Conservation (phyloP, 2,888 invertebrate species). For the Gortyna flavago region DNA sequence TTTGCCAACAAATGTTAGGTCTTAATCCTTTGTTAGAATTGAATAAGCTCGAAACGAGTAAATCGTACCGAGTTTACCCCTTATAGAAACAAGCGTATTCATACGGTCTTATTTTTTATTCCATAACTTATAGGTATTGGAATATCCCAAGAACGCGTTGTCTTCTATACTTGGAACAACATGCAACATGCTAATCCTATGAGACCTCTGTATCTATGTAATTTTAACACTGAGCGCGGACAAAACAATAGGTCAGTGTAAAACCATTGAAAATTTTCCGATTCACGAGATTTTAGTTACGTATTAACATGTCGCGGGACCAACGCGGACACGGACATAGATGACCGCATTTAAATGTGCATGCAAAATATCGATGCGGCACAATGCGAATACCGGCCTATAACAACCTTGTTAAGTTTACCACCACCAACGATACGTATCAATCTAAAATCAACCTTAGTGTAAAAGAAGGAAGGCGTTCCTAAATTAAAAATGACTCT, state of each 20-base stretch:
- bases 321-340: slow-evolving; percentile 79
- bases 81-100: slow-evolving; percentile 36
- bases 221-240: slow-evolving; percentile 55
- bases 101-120: slow-evolving; percentile 42
- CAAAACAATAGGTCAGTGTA: slow-evolving; percentile 68
- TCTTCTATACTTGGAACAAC: slow-evolving; percentile 56
- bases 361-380: slow-evolving; percentile 87
- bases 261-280: slow-evolving; percentile 75
- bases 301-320: slow-evolving; percentile 78
- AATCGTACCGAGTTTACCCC: slow-evolving; percentile 1
- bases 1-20: background rate
- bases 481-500: slow-evolving; percentile 37
- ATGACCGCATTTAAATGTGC: slow-evolving; percentile 89
- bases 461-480: slow-evolving; percentile 42
- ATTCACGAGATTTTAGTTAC: slow-evolving; percentile 78
- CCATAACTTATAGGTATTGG: slow-evolving; percentile 38
- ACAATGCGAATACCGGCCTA: slow-evolving; percentile 85
- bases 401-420: slow-evolving; percentile 68
- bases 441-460: slow-evolving; percentile 68
- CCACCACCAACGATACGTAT: slow-evolving; percentile 39
- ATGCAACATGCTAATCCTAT: slow-evolving; percentile 58
- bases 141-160: slow-evolving; percentile 42
- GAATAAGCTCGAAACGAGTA: background rate
- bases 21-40: background rate
- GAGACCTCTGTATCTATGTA: slow-evolving; percentile 55